Base-by-base conservation (phyloP, 2,888 invertebrate genomes). In the Nebria salina region DNA sequence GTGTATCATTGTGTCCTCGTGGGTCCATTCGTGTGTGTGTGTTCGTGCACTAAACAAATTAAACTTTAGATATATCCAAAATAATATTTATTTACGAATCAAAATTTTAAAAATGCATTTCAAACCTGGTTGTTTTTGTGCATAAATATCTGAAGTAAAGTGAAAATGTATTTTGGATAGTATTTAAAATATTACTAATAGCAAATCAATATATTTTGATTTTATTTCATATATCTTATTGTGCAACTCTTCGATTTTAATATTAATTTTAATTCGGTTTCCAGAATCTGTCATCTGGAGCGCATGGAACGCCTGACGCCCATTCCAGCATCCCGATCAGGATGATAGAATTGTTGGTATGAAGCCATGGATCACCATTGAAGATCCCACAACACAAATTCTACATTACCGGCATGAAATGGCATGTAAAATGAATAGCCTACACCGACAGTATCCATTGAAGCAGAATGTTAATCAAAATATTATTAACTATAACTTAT, bases 401-500 rank as follows among this genome's bases (percentile, higher is more conserved):
- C 79, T 65, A 73, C 26, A 70, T 70, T 42, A 66, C 79, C 79
- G 66, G 74, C 74, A 79, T 79, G 75, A 80, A 75, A 80, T 80
- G 80, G 70, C 80, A 80, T 80, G 80, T 72, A 64, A 72, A 75
- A 80, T 75, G 70, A 72, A 80, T 75, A 65, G 73, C 4, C 34
- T 4, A 34, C 34, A 34, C 34, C 34, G 34, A 54, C 74, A 11
- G 54, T 54, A 11, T 54, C 54, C 54, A 54, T 54, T 13, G 54
- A 7, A 11, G 54, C 54, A 13, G 11, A 54, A 54, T 54, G 54
- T 54, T 5, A 54, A 54, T 13, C 54, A 54, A 11, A 8, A 54
- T 13, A 54, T 54, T 54, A 11, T 11, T 54, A 11, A 54, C 54
- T 13, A 54, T 54, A 54, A 54, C 54, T 54, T 13, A 7, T 7